Base-by-base conservation (phyloP, 2,113 vertebrate genomes). In the Melospiza melodia region DNA sequence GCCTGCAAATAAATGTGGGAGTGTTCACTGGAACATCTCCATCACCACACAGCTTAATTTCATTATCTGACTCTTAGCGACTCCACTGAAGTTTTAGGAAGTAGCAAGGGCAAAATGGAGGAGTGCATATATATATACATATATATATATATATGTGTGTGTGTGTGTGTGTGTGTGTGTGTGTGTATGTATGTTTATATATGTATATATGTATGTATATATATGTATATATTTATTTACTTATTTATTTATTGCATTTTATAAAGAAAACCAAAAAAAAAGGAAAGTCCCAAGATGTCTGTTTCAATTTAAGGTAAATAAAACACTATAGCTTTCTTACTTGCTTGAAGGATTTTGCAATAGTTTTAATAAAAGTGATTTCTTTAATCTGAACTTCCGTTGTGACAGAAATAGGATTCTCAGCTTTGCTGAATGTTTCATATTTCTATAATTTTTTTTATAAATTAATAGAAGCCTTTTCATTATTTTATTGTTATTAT, bases 301-400 rank as follows among this genome's bases (percentile, higher is more conserved):
- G 15, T 41, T 84, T 84, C 66, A 76, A 18, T 83, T 78, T 85
- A 52, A 93, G n/a, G 62, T 49, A 91, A 89, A 85, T 13, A 44
- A 44, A 44, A 20, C 44, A 20, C 19, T 44, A 19, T 39, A 39
- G 39, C 39, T 39, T 5, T 39, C 39, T 12, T 39, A 92, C 14
- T 58, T 76, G 13, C 31, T 63, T 52, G 63, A 79, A 81, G 4
- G 61, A 74, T 54, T 80, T 93, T 94, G 58, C n/a, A 94, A 80
- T 7, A 76, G 30, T 76, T 69, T 95, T 93, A 88, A 69, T 93
- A 81, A 93, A 96, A 94, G 23, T 11, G 14, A 80, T 95, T 95
- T 96, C 89, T 89, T 58, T 95, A 96, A 95, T 86, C 75, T 94
- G 67, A 90, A 87, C 20, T 71, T 88, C 75, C 20, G 31, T 44